Evolutionary conservation across 2,888 invertebrate species (phyloP).

Genomic region (Pyrocoelia pectoralis): DNA sequence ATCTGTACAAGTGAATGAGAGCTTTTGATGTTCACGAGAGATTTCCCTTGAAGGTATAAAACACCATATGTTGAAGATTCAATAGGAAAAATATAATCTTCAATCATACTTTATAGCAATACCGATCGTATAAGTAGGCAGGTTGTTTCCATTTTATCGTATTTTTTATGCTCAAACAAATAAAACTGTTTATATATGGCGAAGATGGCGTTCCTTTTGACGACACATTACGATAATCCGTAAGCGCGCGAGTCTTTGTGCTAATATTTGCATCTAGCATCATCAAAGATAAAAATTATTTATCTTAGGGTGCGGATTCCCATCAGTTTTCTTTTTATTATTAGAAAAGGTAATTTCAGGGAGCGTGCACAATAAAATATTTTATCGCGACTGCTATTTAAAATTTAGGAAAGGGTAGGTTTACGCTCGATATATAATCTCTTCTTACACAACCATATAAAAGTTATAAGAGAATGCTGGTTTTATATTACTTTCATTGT

Average conservation of each 20-base stretch:
- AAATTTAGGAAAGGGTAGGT: slow-evolving; percentile 44
- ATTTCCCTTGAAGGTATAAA: slow-evolving; percentile 5
- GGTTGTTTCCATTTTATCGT: slow-evolving; percentile 39
- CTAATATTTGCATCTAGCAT: slow-evolving; percentile 48
- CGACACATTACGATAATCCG: slow-evolving; percentile 36
- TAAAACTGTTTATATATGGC: slow-evolving; percentile 54
- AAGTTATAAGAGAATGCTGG: slow-evolving; percentile 25
- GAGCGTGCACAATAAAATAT: slow-evolving; percentile 49
- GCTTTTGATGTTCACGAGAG: not conserved
- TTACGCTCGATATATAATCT: slow-evolving; percentile 45
- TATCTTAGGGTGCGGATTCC: slow-evolving; percentile 45
- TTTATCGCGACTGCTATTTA: slow-evolving; percentile 48
- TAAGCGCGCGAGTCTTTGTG: slow-evolving; percentile 37
- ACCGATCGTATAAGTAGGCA: slow-evolving; percentile 28
- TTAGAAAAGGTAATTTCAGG: slow-evolving; percentile 50
- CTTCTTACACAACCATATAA: slow-evolving; percentile 37
- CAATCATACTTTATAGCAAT: slow-evolving; percentile 45
- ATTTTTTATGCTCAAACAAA: slow-evolving; percentile 46
- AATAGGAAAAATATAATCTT: slow-evolving; percentile 47
- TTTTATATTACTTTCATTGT: slow-evolving; percentile 21
- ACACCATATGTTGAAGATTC: slow-evolving; percentile 35
- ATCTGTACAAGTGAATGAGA: not conserved
- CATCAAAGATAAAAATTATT: slow-evolving; percentile 51
- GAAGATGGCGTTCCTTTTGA: slow-evolving; percentile 41
- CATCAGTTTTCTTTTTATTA: slow-evolving; percentile 49